phyloP scores from a whole-genome alignment of 2,113 vertebrate genomes.

The Capricornis sumatraensis region DNA sequence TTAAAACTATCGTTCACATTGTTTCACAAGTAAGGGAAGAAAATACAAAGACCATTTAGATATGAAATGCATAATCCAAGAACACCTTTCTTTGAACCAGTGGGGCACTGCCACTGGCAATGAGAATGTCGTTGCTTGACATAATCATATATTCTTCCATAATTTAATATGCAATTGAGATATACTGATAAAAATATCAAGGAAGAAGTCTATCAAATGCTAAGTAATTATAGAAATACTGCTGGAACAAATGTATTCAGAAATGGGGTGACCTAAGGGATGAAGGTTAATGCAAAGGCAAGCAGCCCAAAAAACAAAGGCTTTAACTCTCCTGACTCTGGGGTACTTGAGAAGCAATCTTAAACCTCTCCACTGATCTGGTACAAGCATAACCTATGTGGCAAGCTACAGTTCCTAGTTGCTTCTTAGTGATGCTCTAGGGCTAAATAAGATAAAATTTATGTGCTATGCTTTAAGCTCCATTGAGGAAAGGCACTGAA shows the following conservation, averaged over 20 bases:
- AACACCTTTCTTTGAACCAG: conserved; percentile 49
- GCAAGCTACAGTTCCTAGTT: conserved; percentile 22
- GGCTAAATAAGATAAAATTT: conserved; percentile 65
- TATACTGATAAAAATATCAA: conserved; percentile 36
- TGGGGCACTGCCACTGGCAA: neutral
- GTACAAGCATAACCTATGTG: neutral
- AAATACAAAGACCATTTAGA: conserved; percentile 45
- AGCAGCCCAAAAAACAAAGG: conserved; percentile 21
- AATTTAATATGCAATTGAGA: conserved; percentile 45
- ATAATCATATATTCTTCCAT: neutral
- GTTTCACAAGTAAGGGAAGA: conserved; percentile 41
- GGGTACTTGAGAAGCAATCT: conserved; percentile 19
- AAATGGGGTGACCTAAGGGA: neutral
- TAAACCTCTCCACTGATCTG: conserved; percentile 23
- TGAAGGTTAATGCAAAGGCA: neutral
- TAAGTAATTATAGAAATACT: conserved; percentile 21
- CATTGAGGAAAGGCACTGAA: conserved; percentile 61
- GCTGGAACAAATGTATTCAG: conserved; percentile 14
- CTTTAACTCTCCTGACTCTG: conserved; percentile 16
- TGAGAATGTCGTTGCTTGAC: conserved; percentile 3
- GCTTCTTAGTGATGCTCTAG: conserved; percentile 21
- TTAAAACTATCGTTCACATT: conserved; percentile 47
- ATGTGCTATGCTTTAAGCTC: conserved; percentile 54
- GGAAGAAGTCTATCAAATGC: conserved; percentile 6
- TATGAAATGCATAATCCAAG: conserved; percentile 49